These are phyloP conservation scores for Peromyscus eremicus DNA, from an alignment of 2,797 vertebrate species.

Conservation along the genomic window DNA sequence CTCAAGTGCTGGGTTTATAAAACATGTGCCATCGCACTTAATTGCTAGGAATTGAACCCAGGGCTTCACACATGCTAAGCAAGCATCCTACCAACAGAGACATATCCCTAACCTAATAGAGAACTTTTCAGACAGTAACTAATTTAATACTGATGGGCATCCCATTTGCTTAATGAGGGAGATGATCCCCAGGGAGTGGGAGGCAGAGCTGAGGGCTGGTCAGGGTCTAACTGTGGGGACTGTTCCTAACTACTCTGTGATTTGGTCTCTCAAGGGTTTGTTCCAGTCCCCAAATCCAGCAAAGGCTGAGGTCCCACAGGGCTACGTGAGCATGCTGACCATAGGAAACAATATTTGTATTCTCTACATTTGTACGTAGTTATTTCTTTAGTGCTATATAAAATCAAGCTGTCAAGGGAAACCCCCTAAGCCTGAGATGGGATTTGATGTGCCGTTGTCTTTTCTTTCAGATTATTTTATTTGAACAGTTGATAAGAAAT, in stretches of 20 bases:
- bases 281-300: background rate
- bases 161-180: background rate
- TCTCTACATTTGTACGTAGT: background rate
- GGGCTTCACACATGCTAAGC: background rate
- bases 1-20: background rate
- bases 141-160: background rate
- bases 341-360: background rate
- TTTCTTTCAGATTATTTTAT: slow-evolving; percentile 40
- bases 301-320: background rate
- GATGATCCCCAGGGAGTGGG: background rate
- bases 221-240: background rate
- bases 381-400: background rate
- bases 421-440: background rate
- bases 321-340: background rate
- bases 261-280: background rate
- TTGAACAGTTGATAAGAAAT: slow-evolving; percentile 33
- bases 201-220: background rate
- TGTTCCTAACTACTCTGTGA: background rate
- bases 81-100: background rate
- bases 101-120: background rate
- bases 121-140: background rate
- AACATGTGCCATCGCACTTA: background rate
- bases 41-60: background rate
- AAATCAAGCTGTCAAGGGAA: background rate
- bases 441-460: background rate